Conservation (phyloP, 2,888 invertebrate species). For the Beris chalybata region DNA sequence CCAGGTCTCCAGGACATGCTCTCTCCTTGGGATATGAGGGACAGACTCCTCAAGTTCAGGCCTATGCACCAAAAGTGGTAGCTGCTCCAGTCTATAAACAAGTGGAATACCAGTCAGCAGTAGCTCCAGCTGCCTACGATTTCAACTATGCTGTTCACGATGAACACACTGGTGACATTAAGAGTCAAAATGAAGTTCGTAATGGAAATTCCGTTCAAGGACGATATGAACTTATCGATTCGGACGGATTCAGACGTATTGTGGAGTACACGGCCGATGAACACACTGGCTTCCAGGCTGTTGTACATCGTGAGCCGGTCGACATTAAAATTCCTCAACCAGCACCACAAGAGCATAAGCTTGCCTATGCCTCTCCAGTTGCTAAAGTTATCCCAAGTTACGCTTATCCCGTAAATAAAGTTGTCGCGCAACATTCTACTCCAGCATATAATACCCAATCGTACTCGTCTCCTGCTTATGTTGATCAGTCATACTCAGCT, state of each 20-base stretch:
- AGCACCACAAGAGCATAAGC: conserved; percentile 34
- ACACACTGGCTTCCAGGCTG: conserved; percentile 60
- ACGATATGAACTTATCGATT: conserved; percentile 58
- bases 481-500: background rate
- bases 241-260: conserved; percentile 59
- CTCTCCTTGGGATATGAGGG: background rate
- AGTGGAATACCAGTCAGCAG: background rate
- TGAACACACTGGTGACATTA: conserved; percentile 59
- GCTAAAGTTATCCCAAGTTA: conserved; percentile 8
- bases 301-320: conserved; percentile 56
- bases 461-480: background rate
- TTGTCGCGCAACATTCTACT: background rate
- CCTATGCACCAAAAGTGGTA: background rate
- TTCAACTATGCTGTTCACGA: conserved; percentile 58
- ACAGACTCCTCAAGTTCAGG: background rate
- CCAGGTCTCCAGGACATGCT: background rate
- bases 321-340: conserved; percentile 30
- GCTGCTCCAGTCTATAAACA: conserved; percentile 16
- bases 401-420: conserved; percentile 6
- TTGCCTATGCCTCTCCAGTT: conserved; percentile 24
- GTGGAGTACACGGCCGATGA: conserved; percentile 61
- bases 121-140: conserved; percentile 57
- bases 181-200: conserved; percentile 59
- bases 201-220: conserved; percentile 60
- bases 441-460: background rate